These are phyloP conservation scores for Python bivittatus DNA, from an alignment of 2,113 vertebrate species.

Conservation along the genomic window DNA sequence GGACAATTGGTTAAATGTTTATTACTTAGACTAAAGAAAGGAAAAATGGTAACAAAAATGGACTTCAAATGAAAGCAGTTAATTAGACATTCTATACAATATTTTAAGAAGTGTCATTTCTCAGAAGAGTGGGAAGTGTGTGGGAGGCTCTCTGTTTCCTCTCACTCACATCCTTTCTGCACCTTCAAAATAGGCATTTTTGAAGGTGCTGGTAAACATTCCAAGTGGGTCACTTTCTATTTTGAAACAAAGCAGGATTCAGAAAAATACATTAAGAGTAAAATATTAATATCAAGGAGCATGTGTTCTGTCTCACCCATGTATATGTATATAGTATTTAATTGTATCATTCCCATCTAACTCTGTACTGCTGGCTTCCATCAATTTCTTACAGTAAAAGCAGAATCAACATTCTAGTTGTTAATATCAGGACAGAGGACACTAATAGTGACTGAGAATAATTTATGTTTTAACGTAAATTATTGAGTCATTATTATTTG, in stretches of 20 bases:
- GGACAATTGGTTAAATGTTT: neutral
- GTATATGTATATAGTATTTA: neutral
- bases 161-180: neutral
- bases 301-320: neutral
- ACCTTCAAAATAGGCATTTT: neutral
- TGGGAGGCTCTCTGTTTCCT: neutral
- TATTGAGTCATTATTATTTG: neutral
- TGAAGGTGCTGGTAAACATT: constrained; percentile 6
- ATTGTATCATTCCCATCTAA: neutral
- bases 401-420: neutral
- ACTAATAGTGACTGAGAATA: neutral
- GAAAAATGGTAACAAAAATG: neutral
- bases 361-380: neutral
- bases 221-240: neutral
- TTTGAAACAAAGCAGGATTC: neutral
- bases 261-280: neutral
- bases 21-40: neutral
- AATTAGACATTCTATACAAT: neutral
- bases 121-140: neutral
- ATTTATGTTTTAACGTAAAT: neutral
- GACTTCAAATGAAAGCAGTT: neutral
- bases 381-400: neutral
- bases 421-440: neutral
- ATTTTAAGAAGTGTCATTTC: neutral
- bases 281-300: neutral